These are phyloP conservation scores for Sphaerophoria rueppellii DNA, from an alignment of 2,888 invertebrate genomes.

Conservation along the genomic window DNA sequence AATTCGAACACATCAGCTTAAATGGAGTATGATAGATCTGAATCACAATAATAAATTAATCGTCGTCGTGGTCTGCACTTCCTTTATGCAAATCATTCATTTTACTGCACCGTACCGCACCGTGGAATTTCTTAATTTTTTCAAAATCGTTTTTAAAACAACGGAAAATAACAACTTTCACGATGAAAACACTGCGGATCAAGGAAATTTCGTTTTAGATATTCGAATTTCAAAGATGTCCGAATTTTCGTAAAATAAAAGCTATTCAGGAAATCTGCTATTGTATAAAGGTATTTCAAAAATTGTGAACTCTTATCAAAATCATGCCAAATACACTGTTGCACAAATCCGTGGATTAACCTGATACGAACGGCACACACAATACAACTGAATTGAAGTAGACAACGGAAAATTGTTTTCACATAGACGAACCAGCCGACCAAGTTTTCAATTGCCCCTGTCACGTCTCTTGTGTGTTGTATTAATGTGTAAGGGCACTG, in stretches of 20 bases:
- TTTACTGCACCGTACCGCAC: conserved; percentile 38
- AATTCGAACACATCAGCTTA: conserved; percentile 5
- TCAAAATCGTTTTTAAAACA: not conserved
- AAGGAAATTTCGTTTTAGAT: not conserved
- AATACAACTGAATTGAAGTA: conserved; percentile 70
- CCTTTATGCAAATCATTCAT: conserved; percentile 37
- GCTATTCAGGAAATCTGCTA: not conserved
- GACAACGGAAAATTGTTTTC: conserved; percentile 68
- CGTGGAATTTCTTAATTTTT: conserved; percentile 10
- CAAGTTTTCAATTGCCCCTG: conserved; percentile 20
- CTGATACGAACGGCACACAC: conserved; percentile 64
- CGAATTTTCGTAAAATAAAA: not conserved
- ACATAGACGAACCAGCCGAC: conserved; percentile 14
- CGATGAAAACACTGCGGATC: not conserved
- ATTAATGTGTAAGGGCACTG: no score
- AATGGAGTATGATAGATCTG: conserved; percentile 18
- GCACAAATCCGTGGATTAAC: conserved; percentile 42
- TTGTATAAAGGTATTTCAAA: not conserved
- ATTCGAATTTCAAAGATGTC: not conserved
- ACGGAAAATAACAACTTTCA: conserved; percentile 12
- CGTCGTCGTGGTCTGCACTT: conserved; percentile 36
- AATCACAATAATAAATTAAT: conserved; percentile 50
- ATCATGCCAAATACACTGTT: conserved; percentile 27
- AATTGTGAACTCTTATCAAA: conserved; percentile 56
- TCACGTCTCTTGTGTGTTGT: no score